Evolutionary conservation across 92 coral and sea anemone genomes (phyloP), one percentile per base, ranked within the genome.

Genomic region (Phymanthus crucifer): DNA sequence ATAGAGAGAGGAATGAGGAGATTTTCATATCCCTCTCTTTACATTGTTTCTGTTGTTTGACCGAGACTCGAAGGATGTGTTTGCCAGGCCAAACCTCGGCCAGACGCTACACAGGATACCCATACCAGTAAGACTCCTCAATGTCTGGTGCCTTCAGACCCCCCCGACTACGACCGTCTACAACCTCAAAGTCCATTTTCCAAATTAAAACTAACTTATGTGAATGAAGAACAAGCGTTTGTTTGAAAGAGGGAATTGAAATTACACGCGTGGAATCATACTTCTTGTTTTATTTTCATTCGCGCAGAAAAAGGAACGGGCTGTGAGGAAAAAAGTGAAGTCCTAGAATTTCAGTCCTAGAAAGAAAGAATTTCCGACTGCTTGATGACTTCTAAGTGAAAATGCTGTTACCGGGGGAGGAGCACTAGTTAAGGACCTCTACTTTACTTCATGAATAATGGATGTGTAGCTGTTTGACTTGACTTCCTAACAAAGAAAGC

Each of bases 31-130:
- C 80, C 57, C 72, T 73, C 86, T 43, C 32, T 77, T 72, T 78
- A 82, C 86, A 82, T 82, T 82, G 86, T 82, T 82, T 52, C 64
- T 82, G 78, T 82, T 82, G 80, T 82, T 82, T 82, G 86, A 73
- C 80, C 65, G 86, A 82, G 84, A 58, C 61, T 68, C 46, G 71
- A 54, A 75, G 69, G 77, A 27, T 75, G 56, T 64, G 56, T 26
- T 73, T 77, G 57, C 68, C 68, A 61, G 68, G 68, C 40, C 80
- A 52, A 70, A 61, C 35, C 72, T 58, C 56, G 36, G 52, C 65
- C 81, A 77, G 81, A 77, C 81, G 48, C 13, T 8, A 65, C 81
- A 77, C 81, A 77, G 81, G 81, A 64, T 35, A 37, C 81, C 81
- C 81, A 57, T 6, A 35, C n/a, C 38, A 32, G 68, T 34, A 77